Evolutionary conservation across 2,113 vertebrate species (phyloP), one percentile per base, ranked within the genome.

Genomic region (Clupea harengus): DNA sequence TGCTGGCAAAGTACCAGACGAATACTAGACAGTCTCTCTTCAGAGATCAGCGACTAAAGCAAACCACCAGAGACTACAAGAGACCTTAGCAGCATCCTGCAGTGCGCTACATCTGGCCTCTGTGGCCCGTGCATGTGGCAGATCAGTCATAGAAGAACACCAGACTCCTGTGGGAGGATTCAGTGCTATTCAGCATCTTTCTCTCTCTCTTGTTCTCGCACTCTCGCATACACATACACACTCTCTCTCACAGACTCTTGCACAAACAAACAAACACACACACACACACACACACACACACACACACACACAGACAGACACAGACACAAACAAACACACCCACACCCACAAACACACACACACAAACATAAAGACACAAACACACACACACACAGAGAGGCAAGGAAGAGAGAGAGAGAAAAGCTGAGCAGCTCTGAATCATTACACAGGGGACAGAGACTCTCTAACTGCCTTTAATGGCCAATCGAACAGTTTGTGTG

Each of bases 1-100:
- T 91, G 84, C 87, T 88, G 92, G 81, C 89, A 87, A 88, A 83
- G 88, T 86, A 81, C 75, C 47, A 54, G 72, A 17, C 72, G 17
- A 78, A 15, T 15, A 28, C 28, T 78, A 39, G 8, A 2, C 25
- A 78, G 13, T 17, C 28, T 78, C 72, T 32, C 72, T 17, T 10
- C 4, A 39, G 28, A 78, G 28, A 78, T 44, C 72, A 44, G 10
- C 39, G 13, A 11, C 72, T 32, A 78, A 78, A 39, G 72, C 72
- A 39, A 78, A 44, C 72, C 32, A 11, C 28, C 10, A 32, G 72
- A 78, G 72, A 78, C 72, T 78, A 78, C 72, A 78, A 13, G 28
- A 32, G 25, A 39, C 72, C 72, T 39, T 39, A 78, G 9, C 32
- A 39, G 72, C 2, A 9, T 78, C 3, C 25, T 39, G 25, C 32